Evolutionary conservation across 2,797 vertebrate genomes (phyloP).

Genomic region (Botia kubotai): DNA sequence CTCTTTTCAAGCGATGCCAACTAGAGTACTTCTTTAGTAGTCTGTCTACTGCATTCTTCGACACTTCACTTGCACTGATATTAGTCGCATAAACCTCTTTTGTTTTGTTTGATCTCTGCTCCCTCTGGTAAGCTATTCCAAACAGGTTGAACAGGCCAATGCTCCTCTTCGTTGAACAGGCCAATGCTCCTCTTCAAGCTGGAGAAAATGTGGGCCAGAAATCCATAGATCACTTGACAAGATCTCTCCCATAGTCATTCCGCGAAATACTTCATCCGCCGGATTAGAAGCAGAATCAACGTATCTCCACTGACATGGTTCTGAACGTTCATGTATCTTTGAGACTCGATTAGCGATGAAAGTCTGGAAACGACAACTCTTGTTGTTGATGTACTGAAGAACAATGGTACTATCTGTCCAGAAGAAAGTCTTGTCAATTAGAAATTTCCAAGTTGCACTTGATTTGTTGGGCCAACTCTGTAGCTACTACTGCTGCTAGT

Average conservation of each 20-base stretch:
- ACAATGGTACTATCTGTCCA: constrained; percentile 30
- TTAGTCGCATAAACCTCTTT: constrained; percentile 14
- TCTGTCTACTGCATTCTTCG: too few relatives aligned
- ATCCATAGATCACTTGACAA: constrained; percentile 3
- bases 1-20: too few relatives aligned
- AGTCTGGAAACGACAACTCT: too few relatives aligned
- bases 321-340: too few relatives aligned
- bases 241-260: constrained; percentile 10
- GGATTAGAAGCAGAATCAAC: constrained; percentile 1
- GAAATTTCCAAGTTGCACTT: constrained; percentile 16
- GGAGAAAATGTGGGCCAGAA: neutral
- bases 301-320: neutral
- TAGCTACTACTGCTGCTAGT: constrained; percentile 11
- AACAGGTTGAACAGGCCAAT: constrained; percentile 15
- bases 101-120: neutral
- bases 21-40: too few relatives aligned
- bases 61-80: too few relatives aligned
- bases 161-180: constrained; percentile 14
- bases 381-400: constrained; percentile 28
- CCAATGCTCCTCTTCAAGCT: constrained; percentile 1
- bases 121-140: neutral
- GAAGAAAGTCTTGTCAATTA: constrained; percentile 12
- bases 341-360: too few relatives aligned
- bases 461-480: constrained; percentile 21
- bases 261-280: constrained; percentile 16